These are phyloP conservation scores for Circaetus gallicus DNA, from an alignment of 2,113 vertebrate genomes.

Conservation along the genomic window DNA sequence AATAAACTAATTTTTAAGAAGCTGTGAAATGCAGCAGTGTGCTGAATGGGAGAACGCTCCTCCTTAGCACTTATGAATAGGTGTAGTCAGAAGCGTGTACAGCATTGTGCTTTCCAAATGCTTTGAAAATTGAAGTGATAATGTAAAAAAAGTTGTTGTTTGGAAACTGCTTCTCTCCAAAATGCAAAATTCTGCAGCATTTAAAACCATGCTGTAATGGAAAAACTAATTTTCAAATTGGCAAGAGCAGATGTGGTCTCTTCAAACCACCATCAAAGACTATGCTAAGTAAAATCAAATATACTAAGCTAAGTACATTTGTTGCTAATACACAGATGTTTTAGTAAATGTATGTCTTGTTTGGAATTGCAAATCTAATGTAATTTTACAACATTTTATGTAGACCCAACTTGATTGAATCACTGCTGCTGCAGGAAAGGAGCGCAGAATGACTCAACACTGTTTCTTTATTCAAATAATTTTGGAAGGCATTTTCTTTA, in stretches of 20 bases:
- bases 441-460: not conserved
- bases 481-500: not conserved
- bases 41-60: not conserved
- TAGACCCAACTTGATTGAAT: not conserved
- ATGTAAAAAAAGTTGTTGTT: not conserved
- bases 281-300: not conserved
- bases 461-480: not conserved
- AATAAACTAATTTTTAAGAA: not conserved
- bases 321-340: not conserved
- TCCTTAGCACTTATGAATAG: not conserved
- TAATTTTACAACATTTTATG: not conserved
- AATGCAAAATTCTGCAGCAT: not conserved
- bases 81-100: not conserved
- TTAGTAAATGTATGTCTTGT: not conserved
- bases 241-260: not conserved
- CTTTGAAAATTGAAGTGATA: not conserved
- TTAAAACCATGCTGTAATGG: not conserved
- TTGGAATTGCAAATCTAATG: not conserved
- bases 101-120: not conserved
- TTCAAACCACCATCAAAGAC: not conserved
- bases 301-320: not conserved
- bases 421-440: not conserved
- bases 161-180: not conserved
- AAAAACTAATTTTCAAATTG: not conserved
- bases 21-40: not conserved